These are phyloP conservation scores for Sebastes umbrosus DNA, from an alignment of 2,797 vertebrate species.

Conservation along the genomic window DNA sequence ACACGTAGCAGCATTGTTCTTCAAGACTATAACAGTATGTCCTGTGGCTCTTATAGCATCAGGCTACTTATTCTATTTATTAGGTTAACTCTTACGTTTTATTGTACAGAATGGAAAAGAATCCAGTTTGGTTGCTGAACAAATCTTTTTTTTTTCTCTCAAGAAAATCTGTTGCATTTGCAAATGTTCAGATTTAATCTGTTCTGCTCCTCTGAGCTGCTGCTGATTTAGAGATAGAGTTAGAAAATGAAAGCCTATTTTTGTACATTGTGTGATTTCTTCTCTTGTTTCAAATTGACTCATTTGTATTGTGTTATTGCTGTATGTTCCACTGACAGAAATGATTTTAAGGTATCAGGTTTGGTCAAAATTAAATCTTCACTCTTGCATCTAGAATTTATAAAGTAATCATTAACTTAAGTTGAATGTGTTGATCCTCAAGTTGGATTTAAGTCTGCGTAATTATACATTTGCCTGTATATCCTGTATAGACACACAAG, in stretches of 20 bases:
- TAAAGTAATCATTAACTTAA: background rate
- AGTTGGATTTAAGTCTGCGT: background rate
- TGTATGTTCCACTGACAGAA: background rate
- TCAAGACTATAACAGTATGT: background rate
- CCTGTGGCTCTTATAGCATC: background rate
- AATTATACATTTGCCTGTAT: background rate
- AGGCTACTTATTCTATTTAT: constrained; percentile 32
- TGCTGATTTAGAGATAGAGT: constrained; percentile 2
- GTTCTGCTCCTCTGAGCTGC: background rate
- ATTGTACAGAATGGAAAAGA: constrained; percentile 1
- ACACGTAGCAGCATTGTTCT: background rate
- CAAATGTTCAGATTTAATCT: background rate
- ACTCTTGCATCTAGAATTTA: background rate
- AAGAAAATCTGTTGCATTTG: background rate
- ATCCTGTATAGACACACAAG: background rate
- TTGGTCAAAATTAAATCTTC: background rate
- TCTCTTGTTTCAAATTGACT: background rate
- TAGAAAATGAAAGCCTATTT: background rate
- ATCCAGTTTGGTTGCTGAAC: background rate
- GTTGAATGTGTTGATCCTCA: background rate
- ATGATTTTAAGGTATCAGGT: background rate
- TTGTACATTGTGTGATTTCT: constrained; percentile 29
- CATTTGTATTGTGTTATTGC: background rate
- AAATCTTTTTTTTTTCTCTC: background rate
- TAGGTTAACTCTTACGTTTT: background rate